Base-by-base conservation (phyloP, 2,113 vertebrate genomes). In the Hydrolagus affinis region DNA sequence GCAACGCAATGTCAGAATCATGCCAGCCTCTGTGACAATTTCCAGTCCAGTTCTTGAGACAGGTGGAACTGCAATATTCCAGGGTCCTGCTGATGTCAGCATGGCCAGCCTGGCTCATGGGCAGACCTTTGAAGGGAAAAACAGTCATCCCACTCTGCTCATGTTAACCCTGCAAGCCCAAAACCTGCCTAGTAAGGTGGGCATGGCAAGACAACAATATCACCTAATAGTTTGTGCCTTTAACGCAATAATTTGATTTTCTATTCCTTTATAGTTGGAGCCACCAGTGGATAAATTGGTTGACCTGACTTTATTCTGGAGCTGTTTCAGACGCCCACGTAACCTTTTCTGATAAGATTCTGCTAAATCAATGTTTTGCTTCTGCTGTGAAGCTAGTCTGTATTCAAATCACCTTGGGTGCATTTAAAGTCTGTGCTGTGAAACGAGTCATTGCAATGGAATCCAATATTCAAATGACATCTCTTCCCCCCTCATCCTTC, bases 331-430 rank as follows among this genome's bases (percentile, higher is more conserved):
- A 19, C 23, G 17, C 73, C 19, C 59, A 83, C 19, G 6, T 66
- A 6, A 83, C 11, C 23, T 25, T 23, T 28, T 66, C 25, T 23
- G 73, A 71, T 74, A 15, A 68, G 62, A 83, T 80, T 80, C 60
- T 83, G 60, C 62, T 83, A 28, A 80, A 83, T 83, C 60, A 83
- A 83, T 66, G 64, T 64, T 28, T 83, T 64, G 77, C 77, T 83
- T 83, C 62, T 83, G 78, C 78, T 62, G 64, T 83, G 78, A 83
- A 83, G 78, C 21, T 62, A 66, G 17, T 75, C 17, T 83, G 78
- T 83, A 17, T 83, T 83, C 28, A 83, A 66, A 32, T 83, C 62
- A 25, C 66, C 64, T 72, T 28, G 25, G 25, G 70, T 66, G 60
- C 64, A 23, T 83, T 56, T 62, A 59, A 44, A 83, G 60, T 83